Evolutionary conservation across 2,113 vertebrate species (phyloP), one percentile per base, ranked within the genome.

Genomic region (Brachyhypopomus gauderio): DNA sequence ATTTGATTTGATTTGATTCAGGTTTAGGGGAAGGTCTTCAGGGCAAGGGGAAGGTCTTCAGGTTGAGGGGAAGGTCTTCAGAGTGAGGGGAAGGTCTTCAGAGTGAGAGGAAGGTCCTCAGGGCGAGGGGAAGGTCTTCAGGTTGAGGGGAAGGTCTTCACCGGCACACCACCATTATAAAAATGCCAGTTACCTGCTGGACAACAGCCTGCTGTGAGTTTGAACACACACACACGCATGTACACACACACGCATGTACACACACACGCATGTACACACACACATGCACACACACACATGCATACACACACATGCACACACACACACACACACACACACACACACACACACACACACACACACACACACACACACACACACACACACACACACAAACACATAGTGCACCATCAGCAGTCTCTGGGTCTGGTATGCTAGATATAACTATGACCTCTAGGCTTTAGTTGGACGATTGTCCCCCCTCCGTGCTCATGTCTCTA

Each of bases 131-230:
- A 30, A 30, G 30, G 30, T 30, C 30, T 30, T 30, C 52, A 60
- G 25, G 6, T 20, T 48, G 19, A 30, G 30, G 62, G 23, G 9
- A 74, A 58, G 71, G 62, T 64, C 58, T 75, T 67, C 58, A 74
- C 38, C 41, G 41, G 75, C 0, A 41, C 72, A 62, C 73, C 58
- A 30, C 30, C 36, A 1, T 67, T 16, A 67, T 30, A 67, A 17
- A 5, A 67, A 22, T 16, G 63, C 14, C 63, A 4, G 14, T 11
- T 23, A 3, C 23, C 9, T 12, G 60, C 63, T 30, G 4, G 30
- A 36, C 30, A 7, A 36, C 30, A 7, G 27, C 4, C 27, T 4
- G 63, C 14, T 1, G 27, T 8, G 17, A 67, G 30, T 19, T 59
- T 59, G 56, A 59, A 20, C 0, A 67, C 30, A 67, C 64, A 41